phyloP scores from a whole-genome alignment of 2,888 invertebrate genomes.

The Clistopyga incitator region DNA sequence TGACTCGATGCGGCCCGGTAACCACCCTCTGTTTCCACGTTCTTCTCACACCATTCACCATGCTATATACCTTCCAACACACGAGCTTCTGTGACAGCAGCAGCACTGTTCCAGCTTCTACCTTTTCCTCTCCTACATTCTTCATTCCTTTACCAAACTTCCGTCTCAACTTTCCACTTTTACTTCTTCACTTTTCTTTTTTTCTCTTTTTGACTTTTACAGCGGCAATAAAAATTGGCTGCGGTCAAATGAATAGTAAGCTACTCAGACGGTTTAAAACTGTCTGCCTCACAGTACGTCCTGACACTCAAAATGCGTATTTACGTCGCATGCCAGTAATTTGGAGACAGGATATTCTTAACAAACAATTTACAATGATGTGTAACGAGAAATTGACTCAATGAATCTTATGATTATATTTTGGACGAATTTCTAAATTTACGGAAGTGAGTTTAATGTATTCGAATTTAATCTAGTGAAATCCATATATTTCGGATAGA shows the following conservation, averaged over 20 bases:
- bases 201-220: constrained; percentile 16
- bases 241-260: constrained; percentile 44
- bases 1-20: constrained; percentile 71
- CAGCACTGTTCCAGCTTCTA: not conserved
- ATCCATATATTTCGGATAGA: not conserved
- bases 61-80: constrained; percentile 7
- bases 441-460: too few species aligned
- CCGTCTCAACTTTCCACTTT: constrained; percentile 18
- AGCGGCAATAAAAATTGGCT: constrained; percentile 25
- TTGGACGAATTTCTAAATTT: too few species aligned
- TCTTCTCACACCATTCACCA: constrained; percentile 10
- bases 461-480: too few species aligned
- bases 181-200: not conserved
- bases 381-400: not conserved
- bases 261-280: constrained; percentile 51
- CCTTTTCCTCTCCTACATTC: constrained; percentile 7
- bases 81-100: constrained; percentile 4
- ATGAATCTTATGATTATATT: not conserved
- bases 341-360: not conserved
- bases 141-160: not conserved
- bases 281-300: constrained; percentile 25
- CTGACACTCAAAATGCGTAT: not conserved
- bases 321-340: not conserved
- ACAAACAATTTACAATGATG: not conserved
- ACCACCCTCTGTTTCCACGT: constrained; percentile 61